Evolutionary conservation across 1,140 invertebrate species (phyloP), one percentile per base, ranked within the genome.

Genomic region (Drosophila paulistorum): DNA sequence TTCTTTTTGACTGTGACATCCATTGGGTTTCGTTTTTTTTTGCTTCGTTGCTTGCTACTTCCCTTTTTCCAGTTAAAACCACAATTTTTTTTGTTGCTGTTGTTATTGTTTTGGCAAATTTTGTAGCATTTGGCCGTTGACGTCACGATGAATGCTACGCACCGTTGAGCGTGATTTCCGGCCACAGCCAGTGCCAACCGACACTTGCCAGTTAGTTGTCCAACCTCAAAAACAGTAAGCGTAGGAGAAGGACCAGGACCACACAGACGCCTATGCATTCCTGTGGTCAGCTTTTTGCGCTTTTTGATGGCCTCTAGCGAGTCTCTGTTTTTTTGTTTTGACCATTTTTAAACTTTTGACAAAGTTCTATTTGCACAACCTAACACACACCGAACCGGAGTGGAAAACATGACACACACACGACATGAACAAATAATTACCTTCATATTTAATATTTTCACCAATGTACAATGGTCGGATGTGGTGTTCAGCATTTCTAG

Each of bases 91-190:
- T 39, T 39, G 0, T 39, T 5, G 20, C 14, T 51, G 17, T 51
- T 51, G 61, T 65, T 65, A 69, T 76, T 72, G 67, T 69, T 77
- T 68, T 81, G 65, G 10, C 68, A 81, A 70, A 81, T 70, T 82
- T 86, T 73, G 68, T 57, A 76, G 79, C 69, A 64, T 45, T 75
- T 63, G 68, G 54, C 7, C 45, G 45, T 51, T 51, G 45, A 51
- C 45, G 45, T 20, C 17, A 51, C 45, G 45, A 10, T 51, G 45
- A 51, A 68, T 54, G 48, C 64, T 72, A 75, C 58, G 78, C 55
- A 71, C 64, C 67, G 64, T 51, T 71, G 71, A 83, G 83, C 83
- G 84, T 83, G 76, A 87, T 87, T 87, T 87, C 84, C 83, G 83
- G 72, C 72, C 83, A 77, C 70, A 65, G 59, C 58, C 72, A 75